These are phyloP conservation scores for Paguma larvata DNA, from an alignment of 2,797 vertebrate genomes.

Conservation along the genomic window DNA sequence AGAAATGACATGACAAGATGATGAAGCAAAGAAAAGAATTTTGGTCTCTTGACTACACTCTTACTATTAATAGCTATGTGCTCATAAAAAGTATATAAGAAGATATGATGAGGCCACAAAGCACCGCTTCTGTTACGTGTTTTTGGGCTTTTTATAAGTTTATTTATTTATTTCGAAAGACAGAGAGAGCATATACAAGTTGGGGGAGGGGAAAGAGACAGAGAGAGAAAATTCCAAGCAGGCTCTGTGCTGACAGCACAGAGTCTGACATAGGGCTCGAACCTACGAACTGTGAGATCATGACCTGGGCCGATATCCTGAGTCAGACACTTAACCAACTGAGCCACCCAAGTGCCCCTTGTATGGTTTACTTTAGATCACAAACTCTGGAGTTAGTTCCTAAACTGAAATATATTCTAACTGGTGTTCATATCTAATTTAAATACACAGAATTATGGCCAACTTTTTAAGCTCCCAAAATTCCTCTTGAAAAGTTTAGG, in stretches of 20 bases:
- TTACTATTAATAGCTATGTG: slow-evolving; percentile 65
- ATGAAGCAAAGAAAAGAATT: slow-evolving; percentile 10
- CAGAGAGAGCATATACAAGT: too few species aligned
- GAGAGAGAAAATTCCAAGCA: too few species aligned
- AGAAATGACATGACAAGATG: background rate
- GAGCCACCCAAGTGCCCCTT: background rate
- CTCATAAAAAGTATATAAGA: slow-evolving; percentile 54
- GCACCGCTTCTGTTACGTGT: background rate
- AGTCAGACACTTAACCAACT: too few species aligned
- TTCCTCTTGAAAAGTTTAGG: slow-evolving; percentile 9
- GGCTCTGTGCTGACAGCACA: too few species aligned
- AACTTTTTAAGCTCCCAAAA: slow-evolving; percentile 17
- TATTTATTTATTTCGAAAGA: too few species aligned
- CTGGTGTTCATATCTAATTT: background rate
- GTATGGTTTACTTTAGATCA: slow-evolving; percentile 1
- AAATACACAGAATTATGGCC: background rate
- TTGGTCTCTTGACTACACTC: background rate
- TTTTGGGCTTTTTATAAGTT: too few species aligned
- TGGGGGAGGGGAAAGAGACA: too few species aligned
- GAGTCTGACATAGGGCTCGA: too few species aligned
- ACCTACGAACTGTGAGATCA: too few species aligned
- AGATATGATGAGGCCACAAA: slow-evolving; percentile 48
- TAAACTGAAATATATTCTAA: slow-evolving; percentile 13
- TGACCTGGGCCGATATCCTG: too few species aligned
- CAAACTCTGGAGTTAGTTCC: slow-evolving; percentile 16